Percentiles rank a stretch among this genome's conserved stretches.
Evolutionary conservation across 1,140 invertebrate genomes (phyloP).

Genomic region (Propsilocerus akamusi): DNA sequence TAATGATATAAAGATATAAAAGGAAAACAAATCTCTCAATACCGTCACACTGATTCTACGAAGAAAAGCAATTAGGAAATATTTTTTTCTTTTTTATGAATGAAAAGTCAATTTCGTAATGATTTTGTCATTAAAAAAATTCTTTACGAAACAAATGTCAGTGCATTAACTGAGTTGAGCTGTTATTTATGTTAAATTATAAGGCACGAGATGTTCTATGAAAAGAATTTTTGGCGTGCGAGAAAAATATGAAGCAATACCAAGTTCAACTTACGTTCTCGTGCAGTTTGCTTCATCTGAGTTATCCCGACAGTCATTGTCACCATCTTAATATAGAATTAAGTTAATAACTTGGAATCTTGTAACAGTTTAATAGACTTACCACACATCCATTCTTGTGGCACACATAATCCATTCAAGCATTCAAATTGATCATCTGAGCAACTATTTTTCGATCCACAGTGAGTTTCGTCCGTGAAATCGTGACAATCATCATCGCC

Average conservation of each 20-base stretch:
- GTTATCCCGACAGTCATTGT: slow-evolving; percentile 62
- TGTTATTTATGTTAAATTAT: no score
- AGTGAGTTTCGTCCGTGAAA: slow-evolving; percentile 63
- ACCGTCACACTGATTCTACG: no score
- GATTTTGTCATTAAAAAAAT: no score
- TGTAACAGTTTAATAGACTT: neutral
- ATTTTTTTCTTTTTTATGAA: no score
- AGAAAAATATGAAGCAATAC: neutral
- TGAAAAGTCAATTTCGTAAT: no score
- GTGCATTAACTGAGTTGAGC: no score
- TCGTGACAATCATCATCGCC: slow-evolving; percentile 66
- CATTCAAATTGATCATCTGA: slow-evolving; percentile 60
- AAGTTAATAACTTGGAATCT: neutral
- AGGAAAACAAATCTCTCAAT: no score
- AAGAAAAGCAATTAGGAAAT: no score
- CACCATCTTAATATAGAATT: slow-evolving; percentile 31
- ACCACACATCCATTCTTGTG: slow-evolving; percentile 50
- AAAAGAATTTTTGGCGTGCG: neutral
- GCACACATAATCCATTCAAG: slow-evolving; percentile 63
- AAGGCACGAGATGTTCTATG: neutral
- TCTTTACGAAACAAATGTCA: no score
- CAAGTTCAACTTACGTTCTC: slow-evolving; percentile 44
- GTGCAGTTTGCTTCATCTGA: slow-evolving; percentile 60
- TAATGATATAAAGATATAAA: no score
- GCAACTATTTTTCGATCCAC: slow-evolving; percentile 35